Base-by-base conservation (phyloP, 37 sponge, comb jelly and placozoan species). In the Chondrilla cf. caribensis region DNA sequence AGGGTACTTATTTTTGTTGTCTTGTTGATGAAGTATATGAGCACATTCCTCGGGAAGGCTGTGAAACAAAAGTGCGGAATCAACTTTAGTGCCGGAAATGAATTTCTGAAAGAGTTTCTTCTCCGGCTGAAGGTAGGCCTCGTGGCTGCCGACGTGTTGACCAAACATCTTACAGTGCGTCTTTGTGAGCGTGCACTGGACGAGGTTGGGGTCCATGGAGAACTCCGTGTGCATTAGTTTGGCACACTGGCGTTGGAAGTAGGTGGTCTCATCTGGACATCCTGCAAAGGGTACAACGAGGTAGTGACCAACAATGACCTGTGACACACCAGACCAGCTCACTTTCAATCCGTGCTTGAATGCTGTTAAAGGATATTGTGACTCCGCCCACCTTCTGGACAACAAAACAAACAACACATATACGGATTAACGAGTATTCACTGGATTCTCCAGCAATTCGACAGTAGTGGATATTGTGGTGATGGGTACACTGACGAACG, bases 221-320 rank as follows among this genome's bases (percentile, higher is more conserved):
- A 85, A 92, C 70, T 88, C 93, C 19, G 79, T 80, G 76, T 92
- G 89, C 76, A 73, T 73, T 2, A 43, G 43, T 37, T 73, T 73
- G 44, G 40, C 40, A 43, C 76, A 73, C 44, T 42, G 76, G 3
- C 76, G 41, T 15, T 39, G 44, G n/a, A 38, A 5, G 76, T 73
- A 42, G 41, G 38, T 73, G 2, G 76, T 73, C 0, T 40, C 6
- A 1, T 39, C 41, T 25, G 41, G 25, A 38, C 38, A 24, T n/a
- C 22, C 76, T 73, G 44, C 44, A 40, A 18, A 65, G 67, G 28
- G 28, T 8, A n/a, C 25, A n/a, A 55, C 17, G 57, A 55, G 57
- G 11, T 55, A 19, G 57, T 55, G 17, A 55, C 17, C 11, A n/a
- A n/a, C n/a, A 6, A 47, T 47, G 51, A 11, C 51, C 51, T 47